These are phyloP conservation scores for Coregonus sp. DNA, from an alignment of 2,797 vertebrate species.

Conservation along the genomic window DNA sequence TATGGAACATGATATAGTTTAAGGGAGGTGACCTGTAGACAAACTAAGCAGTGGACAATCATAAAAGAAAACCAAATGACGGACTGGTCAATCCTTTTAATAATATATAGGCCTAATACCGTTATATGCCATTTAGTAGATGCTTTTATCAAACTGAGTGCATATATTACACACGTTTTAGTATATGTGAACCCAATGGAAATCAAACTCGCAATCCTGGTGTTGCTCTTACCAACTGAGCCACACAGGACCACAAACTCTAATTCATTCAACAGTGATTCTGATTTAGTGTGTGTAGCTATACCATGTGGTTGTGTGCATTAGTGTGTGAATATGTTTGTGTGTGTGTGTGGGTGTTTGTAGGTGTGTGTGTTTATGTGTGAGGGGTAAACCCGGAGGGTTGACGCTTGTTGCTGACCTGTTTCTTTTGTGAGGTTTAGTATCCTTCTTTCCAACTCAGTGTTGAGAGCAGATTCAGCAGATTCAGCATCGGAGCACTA, in stretches of 20 bases:
- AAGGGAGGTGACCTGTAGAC: slow-evolving; percentile 30
- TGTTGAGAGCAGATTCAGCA: slow-evolving; percentile 78
- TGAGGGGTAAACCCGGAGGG: background rate
- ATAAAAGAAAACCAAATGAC: slow-evolving; percentile 20
- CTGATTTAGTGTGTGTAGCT: background rate
- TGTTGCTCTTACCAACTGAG: slow-evolving; percentile 19
- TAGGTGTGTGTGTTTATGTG: slow-evolving; percentile 13
- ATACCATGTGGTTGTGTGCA: slow-evolving; percentile 9
- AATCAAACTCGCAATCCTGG: no score
- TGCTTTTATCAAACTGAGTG: no score
- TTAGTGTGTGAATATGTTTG: slow-evolving; percentile 15
- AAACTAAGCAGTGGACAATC: slow-evolving; percentile 42
- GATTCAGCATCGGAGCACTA: slow-evolving; percentile 38
- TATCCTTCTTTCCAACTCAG: slow-evolving; percentile 51
- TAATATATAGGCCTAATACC: no score
- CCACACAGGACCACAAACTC: slow-evolving; percentile 11
- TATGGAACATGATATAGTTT: slow-evolving; percentile 32
- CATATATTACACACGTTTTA: no score
- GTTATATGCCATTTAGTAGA: no score
- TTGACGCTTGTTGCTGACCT: slow-evolving; percentile 57
- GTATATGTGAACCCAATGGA: no score
- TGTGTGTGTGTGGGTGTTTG: slow-evolving; percentile 1
- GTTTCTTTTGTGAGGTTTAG: slow-evolving; percentile 59
- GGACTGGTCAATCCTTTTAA: no score
- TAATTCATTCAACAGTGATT: slow-evolving; percentile 32